Conservation (phyloP, 37 sponge, comb jelly and placozoan genomes). For the Theonella swinhoei region DNA sequence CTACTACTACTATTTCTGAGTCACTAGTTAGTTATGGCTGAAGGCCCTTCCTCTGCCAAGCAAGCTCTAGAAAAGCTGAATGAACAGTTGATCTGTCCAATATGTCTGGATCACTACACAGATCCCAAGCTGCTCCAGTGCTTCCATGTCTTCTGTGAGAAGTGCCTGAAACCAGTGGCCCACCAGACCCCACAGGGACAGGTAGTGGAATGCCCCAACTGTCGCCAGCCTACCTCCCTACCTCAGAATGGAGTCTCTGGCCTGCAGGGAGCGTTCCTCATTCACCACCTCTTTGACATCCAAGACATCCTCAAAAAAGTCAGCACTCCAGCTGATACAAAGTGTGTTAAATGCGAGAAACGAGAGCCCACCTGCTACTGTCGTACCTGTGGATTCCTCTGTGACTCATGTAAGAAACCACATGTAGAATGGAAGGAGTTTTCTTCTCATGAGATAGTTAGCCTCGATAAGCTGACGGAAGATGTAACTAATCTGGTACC, state of each 20-base stretch:
- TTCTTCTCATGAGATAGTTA: slow-evolving; percentile 17
- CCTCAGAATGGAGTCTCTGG: slow-evolving; percentile 4
- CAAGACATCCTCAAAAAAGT: slow-evolving; percentile 17
- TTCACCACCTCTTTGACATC: slow-evolving; percentile 29
- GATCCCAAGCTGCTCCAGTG: slow-evolving; percentile 18
- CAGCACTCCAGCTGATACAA: background rate
- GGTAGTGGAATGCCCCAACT: background rate
- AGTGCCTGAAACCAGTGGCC: background rate
- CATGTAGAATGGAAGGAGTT: slow-evolving; percentile 6
- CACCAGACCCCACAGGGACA: background rate
- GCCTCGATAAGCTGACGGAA: background rate
- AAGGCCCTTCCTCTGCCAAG: background rate
- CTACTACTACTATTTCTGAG: background rate
- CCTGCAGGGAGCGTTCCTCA: slow-evolving; percentile 13
- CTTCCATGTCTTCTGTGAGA: slow-evolving; percentile 19
- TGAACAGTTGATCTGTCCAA: background rate
- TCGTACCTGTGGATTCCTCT: slow-evolving; percentile 5
- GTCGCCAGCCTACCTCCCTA: background rate
- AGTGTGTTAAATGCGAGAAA: slow-evolving; percentile 19
- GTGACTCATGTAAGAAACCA: background rate
- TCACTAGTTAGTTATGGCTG: background rate
- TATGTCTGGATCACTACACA: slow-evolving; percentile 6
- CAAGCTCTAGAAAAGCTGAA: slow-evolving; percentile 19
- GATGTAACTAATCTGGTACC: background rate
- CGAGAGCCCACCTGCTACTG: slow-evolving; percentile 1